Evolutionary conservation across 2,888 invertebrate genomes (phyloP).

Genomic region (Thereva nobilitata): DNA sequence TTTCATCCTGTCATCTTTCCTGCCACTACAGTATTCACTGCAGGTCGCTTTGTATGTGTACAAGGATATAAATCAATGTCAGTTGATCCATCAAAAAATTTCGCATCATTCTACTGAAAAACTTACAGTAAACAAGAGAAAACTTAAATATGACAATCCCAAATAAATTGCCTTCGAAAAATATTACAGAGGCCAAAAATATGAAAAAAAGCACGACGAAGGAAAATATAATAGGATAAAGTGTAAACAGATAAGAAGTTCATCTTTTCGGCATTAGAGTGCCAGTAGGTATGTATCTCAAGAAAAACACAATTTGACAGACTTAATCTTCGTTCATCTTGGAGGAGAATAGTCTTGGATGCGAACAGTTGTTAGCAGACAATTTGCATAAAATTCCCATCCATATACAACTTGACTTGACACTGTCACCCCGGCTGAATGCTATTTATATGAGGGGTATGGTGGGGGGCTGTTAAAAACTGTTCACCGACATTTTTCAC

Average conservation of each 20-base stretch:
- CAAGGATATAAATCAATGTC: too few relatives aligned
- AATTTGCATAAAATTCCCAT: slow-evolving; percentile 29
- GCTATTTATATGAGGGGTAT: slow-evolving; percentile 5
- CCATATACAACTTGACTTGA: slow-evolving; percentile 23
- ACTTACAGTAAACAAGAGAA: too few relatives aligned
- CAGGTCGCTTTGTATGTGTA: too few relatives aligned
- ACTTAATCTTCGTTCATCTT: slow-evolving; percentile 28
- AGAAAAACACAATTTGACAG: slow-evolving; percentile 7
- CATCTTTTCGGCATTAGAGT: too few relatives aligned
- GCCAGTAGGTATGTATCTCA: background rate
- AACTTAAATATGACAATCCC: too few relatives aligned
- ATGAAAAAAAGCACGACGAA: background rate
- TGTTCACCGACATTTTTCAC: slow-evolving; percentile 4
- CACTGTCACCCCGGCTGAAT: slow-evolving; percentile 20
- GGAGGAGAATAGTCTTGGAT: background rate
- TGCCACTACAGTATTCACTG: too few relatives aligned
- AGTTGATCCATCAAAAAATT: too few relatives aligned
- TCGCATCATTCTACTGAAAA: too few relatives aligned
- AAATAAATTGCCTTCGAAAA: too few relatives aligned
- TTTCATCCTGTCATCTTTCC: too few relatives aligned
- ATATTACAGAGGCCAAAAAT: too few relatives aligned
- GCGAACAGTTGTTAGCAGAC: slow-evolving; percentile 11
- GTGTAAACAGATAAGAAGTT: slow-evolving; percentile 26
- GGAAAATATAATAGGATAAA: slow-evolving; percentile 23
- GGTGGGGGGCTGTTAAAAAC: slow-evolving; percentile 11